These are phyloP conservation scores for Heliconius erato DNA, from an alignment of 2,888 invertebrate genomes.

Conservation along the genomic window DNA sequence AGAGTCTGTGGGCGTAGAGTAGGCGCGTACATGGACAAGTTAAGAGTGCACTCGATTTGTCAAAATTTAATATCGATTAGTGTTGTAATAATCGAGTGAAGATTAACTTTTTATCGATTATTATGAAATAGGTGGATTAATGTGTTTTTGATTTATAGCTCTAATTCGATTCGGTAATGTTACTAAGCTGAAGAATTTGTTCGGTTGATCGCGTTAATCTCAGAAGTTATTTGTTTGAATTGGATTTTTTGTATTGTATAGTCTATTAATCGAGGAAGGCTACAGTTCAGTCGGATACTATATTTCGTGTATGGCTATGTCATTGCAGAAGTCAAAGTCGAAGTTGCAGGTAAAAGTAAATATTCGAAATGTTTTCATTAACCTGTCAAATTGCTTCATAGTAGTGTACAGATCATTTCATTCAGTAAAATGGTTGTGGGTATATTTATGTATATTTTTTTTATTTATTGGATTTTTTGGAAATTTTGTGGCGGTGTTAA, in stretches of 20 bases:
- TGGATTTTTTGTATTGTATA: not conserved
- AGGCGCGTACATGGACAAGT: constrained; percentile 4
- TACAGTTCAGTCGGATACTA: no score
- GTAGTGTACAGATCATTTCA: no score
- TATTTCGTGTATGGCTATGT: no score
- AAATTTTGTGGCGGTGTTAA: not conserved
- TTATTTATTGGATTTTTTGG: no score
- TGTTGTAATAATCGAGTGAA: not conserved
- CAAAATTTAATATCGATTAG: constrained; percentile 24
- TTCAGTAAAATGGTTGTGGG: no score
- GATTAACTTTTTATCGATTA: not conserved
- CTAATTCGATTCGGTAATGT: not conserved
- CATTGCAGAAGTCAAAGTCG: no score
- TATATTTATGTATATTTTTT: no score
- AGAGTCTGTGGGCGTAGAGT: constrained; percentile 30
- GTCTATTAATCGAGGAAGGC: no score
- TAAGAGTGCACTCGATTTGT: constrained; percentile 13
- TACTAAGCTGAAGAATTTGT: not conserved
- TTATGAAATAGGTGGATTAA: not conserved
- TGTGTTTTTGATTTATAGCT: not conserved
- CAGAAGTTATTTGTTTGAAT: not conserved
- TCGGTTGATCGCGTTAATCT: not conserved
- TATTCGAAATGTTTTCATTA: no score
- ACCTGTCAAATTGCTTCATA: no score
- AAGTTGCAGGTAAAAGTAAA: no score